Evolutionary conservation across 1,140 invertebrate species (phyloP), one percentile per base, ranked within the genome.

Genomic region (Lordiphosa stackelbergi): DNA sequence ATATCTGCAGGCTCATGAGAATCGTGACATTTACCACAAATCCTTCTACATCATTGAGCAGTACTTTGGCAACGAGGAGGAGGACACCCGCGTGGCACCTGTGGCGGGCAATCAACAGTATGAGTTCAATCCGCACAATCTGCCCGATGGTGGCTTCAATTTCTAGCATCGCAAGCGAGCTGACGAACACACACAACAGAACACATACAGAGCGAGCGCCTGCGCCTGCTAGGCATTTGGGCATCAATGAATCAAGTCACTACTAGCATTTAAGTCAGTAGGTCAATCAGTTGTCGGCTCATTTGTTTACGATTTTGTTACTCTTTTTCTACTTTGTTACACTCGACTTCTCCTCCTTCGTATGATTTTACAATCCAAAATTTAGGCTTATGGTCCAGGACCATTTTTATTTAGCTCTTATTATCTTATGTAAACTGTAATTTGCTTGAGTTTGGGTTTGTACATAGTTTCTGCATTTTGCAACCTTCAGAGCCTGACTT

Each of bases 21-120:
- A 99, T 85, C 92, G 95, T 85, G 95, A 98, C 47, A 97, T 99
- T 56, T 99, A 99, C 89, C 94, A 98, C 87, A 97, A 98, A 87
- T 95, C 97, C 11, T 97, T 97, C 85, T 95, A 97, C 84, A 96
- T 99, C 59, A 98, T 99, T 72, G 97, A 99, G 88, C 94, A 94
- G 87, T 98, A 95, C 89, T 99, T 99, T 88, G 93, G 95, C 7
- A 92, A 93, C 3, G 96, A 98, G 81, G 95, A 97, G 88, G 97
- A 98, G 73, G 95, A 96, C 81, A 91, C 94, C 24, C 92, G 91
- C 43, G 91, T 92, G 54, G 95, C 94, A 9, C 95, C 94, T 16
- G 96, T 96, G 0, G 93, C 96, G 65, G 90, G 92, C 13, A 91
- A 92, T 66, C 93, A 93, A 83, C 93, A 96, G 85, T 95, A 92